A percentile compares a stretch with the other conserved stretches of the same genome.
Evolutionary conservation across 2,113 vertebrate genomes (phyloP).

Genomic region (Ginglymostoma cirratum): DNA sequence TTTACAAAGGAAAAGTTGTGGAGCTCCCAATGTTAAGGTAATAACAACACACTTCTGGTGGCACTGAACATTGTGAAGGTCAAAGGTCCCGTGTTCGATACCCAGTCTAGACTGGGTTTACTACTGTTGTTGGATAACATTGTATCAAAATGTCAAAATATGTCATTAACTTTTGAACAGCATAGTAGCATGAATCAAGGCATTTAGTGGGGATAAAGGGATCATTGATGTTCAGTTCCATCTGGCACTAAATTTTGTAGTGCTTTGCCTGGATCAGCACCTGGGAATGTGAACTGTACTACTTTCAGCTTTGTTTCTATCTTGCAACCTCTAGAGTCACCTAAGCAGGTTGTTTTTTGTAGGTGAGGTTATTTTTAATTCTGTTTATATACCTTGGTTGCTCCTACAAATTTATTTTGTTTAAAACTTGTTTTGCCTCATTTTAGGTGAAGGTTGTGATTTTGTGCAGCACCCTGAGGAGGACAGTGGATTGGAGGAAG

Average conservation of each 20-base stretch:
- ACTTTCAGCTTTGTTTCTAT: not conserved
- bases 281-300: not conserved
- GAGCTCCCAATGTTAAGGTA: not conserved
- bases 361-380: not conserved
- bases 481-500: conserved; percentile 18
- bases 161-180: not conserved
- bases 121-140: not conserved
- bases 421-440: not conserved
- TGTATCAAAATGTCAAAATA: not conserved
- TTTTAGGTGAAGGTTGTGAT: not conserved
- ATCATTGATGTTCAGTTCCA: not conserved
- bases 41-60: not conserved
- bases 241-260: no score
- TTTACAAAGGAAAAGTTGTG: not conserved
- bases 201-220: not conserved
- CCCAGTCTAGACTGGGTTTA: not conserved
- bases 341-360: not conserved
- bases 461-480: not conserved
- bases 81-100: not conserved
- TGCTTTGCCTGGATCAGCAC: not conserved
- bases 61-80: not conserved
- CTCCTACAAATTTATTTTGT: not conserved
- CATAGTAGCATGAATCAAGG: not conserved
- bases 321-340: not conserved
- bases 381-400: not conserved